phyloP scores from a whole-genome alignment of 2,797 vertebrate genomes.

The Cryptoprocta ferox region DNA sequence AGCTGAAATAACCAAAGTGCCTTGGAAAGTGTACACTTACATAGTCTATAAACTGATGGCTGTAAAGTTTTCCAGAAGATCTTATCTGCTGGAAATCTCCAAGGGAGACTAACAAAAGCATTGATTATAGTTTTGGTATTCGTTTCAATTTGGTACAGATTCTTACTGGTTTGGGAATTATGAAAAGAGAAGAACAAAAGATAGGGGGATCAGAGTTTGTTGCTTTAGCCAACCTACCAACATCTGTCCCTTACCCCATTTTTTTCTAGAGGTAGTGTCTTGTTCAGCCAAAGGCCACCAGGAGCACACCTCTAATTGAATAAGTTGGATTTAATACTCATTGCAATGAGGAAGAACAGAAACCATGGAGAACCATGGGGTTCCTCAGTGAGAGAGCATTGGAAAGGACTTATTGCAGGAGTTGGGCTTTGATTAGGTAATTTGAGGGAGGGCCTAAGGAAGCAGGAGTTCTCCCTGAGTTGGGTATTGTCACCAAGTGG shows the following conservation, averaged over 20 bases:
- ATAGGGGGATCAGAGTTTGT: background rate
- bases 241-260: background rate
- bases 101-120: background rate
- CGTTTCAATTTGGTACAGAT: background rate
- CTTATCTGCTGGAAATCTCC: background rate
- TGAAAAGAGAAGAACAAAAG: background rate
- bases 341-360: background rate
- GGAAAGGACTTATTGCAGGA: background rate
- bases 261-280: background rate
- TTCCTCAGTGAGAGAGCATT: background rate
- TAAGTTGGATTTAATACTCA: background rate
- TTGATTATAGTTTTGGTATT: conserved; percentile 27
- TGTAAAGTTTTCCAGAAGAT: background rate
- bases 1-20: background rate
- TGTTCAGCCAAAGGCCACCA: background rate
- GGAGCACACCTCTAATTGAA: background rate
- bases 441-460: background rate
- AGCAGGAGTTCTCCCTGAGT: background rate
- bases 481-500: background rate
- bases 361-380: background rate
- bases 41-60: background rate
- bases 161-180: conserved; percentile 39
- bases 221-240: background rate
- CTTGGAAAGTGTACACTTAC: background rate
- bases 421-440: background rate